A percentile compares a stretch with the other conserved stretches of the same genome.
These are phyloP conservation scores for Pampusana beccarii DNA, from an alignment of 2,113 vertebrate species.

Conservation along the genomic window DNA sequence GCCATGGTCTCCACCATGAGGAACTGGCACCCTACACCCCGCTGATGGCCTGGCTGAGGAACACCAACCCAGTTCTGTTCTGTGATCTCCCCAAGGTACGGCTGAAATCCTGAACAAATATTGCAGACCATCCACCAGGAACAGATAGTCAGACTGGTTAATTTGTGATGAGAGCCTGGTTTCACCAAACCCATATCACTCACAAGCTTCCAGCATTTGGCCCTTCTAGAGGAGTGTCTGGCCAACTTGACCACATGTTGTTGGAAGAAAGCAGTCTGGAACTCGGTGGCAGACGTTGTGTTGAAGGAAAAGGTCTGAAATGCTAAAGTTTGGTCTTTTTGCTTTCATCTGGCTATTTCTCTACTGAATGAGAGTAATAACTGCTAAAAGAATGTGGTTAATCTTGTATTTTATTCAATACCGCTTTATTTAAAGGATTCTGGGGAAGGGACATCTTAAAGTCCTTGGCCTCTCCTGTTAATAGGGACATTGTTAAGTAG, in stretches of 20 bases:
- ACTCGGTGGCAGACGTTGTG: accelerated
- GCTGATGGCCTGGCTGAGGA: conserved; percentile 56
- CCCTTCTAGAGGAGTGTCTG: background rate
- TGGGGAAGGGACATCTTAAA: background rate
- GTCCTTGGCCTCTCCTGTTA: background rate
- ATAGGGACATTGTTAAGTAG: background rate
- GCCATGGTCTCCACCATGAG: background rate
- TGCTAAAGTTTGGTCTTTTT: background rate
- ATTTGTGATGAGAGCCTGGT: background rate
- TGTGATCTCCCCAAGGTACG: conserved; percentile 30
- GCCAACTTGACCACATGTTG: background rate
- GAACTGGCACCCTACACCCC: conserved; percentile 26
- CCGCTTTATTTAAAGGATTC: background rate
- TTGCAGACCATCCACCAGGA: background rate
- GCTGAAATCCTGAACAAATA: background rate
- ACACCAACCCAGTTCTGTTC: conserved; percentile 8
- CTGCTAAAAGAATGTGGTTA: background rate
- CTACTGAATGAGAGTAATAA: background rate
- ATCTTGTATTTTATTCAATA: background rate
- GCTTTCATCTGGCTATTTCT: background rate
- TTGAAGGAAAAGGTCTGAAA: background rate
- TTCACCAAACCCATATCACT: background rate
- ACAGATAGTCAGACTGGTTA: too few relatives aligned
- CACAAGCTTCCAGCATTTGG: background rate
- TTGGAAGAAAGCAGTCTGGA: background rate